Conservation (phyloP, 2,888 invertebrate species). For the Ashinkailepas kermadecensis region DNA sequence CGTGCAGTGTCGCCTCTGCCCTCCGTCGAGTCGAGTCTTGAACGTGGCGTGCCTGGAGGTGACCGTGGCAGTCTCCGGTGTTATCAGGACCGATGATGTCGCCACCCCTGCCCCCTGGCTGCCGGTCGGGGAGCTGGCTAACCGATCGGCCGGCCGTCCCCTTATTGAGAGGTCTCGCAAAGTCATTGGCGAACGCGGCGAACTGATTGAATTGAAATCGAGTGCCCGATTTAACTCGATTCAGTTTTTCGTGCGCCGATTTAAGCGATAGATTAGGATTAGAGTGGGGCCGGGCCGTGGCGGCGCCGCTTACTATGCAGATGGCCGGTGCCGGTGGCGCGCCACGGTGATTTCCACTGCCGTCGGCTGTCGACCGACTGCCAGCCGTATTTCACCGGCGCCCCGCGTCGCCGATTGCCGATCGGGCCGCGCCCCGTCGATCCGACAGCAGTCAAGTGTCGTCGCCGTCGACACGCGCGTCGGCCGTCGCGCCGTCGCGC, state of each 20-base stretch:
- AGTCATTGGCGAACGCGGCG: neutral
- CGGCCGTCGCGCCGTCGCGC: too few species aligned
- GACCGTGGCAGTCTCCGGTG: too few species aligned
- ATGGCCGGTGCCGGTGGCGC: neutral
- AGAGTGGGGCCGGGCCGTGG: neutral
- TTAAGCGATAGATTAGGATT: constrained; percentile 18
- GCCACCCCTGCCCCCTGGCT: too few species aligned
- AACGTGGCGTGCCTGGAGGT: too few species aligned
- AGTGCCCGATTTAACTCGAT: constrained; percentile 5
- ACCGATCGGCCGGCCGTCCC: too few species aligned
- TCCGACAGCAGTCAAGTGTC: neutral
- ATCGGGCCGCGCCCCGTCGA: neutral
- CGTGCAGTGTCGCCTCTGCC: too few species aligned
- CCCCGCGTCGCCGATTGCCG: neutral
- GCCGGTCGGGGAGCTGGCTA: too few species aligned
- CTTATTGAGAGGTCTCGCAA: neutral
- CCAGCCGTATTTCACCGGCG: neutral
- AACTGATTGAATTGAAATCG: constrained; percentile 3
- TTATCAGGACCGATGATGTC: too few species aligned
- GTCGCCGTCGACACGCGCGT: neutral
- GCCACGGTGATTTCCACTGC: neutral
- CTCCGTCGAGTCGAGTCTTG: too few species aligned
- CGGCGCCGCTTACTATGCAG: neutral
- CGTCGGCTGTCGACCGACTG: neutral
- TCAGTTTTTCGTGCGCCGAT: constrained; percentile 1